phyloP scores from a whole-genome alignment of 2,888 invertebrate genomes.

The Pyrochroa serraticornis region DNA sequence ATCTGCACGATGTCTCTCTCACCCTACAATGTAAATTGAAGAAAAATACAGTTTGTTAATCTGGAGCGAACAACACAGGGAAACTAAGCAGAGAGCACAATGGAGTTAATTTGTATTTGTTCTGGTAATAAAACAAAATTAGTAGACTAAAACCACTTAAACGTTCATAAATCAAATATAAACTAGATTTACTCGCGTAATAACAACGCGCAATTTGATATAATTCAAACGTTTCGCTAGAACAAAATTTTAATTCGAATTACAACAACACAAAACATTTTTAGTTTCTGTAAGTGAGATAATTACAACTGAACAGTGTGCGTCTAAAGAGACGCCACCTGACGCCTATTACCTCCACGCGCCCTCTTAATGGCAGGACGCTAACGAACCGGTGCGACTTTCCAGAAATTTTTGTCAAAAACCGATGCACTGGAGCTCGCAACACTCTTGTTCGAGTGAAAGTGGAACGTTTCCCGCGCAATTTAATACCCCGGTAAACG shows the following conservation, averaged over 20 bases:
- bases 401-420: no score
- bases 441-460: no score
- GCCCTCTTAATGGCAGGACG: no score
- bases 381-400: no score
- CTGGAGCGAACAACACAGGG: constrained; percentile 13
- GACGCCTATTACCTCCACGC: no score
- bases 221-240: constrained; percentile 19
- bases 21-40: not conserved
- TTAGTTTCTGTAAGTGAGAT: no score
- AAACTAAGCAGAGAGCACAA: not conserved
- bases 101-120: constrained; percentile 1
- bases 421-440: no score
- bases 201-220: constrained; percentile 15
- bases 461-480: no score
- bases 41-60: constrained; percentile 20
- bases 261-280: no score
- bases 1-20: constrained; percentile 1
- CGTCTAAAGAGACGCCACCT: no score
- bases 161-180: constrained; percentile 13
- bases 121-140: constrained; percentile 23
- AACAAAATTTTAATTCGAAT: constrained; percentile 2
- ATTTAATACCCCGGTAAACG: not conserved
- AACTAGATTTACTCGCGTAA: constrained; percentile 17
- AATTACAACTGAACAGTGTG: no score
- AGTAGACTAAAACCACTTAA: constrained; percentile 17